Conservation (phyloP, 2,888 invertebrate species). For the Masnerella sp. region DNA sequence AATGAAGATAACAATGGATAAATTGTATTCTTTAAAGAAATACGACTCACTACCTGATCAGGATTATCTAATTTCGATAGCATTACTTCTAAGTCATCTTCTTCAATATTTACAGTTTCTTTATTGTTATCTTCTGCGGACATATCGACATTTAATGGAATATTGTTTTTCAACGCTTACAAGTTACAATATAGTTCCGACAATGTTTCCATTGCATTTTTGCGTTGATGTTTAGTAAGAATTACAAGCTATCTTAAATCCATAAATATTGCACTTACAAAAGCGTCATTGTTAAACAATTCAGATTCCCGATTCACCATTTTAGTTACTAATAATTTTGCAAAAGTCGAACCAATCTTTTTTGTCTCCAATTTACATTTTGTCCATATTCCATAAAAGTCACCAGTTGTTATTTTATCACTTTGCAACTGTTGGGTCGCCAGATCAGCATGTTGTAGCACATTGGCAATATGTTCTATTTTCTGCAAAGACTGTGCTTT, state of each 20-base stretch:
- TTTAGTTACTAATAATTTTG: slow-evolving; percentile 2
- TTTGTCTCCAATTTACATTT: slow-evolving; percentile 11
- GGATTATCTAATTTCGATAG: background rate
- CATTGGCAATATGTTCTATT: slow-evolving; percentile 12
- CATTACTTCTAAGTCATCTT: background rate
- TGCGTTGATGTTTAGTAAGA: no score
- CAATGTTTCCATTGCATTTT: no score
- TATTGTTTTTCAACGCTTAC: background rate
- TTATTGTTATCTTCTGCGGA: background rate
- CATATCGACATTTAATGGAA: background rate
- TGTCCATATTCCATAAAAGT: slow-evolving; percentile 16
- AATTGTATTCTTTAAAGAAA: no score
- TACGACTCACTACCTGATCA: no score
- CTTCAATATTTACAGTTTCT: background rate
- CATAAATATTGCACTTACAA: no score
- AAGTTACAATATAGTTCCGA: no score
- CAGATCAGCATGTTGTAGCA: slow-evolving; percentile 3
- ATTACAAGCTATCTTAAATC: no score
- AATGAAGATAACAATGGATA: background rate
- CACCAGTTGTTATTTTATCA: slow-evolving; percentile 3
- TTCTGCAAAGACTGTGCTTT: background rate
- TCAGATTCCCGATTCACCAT: slow-evolving; percentile 12
- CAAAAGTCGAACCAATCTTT: background rate
- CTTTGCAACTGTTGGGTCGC: slow-evolving; percentile 11
- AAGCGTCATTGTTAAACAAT: background rate